A percentile compares a stretch with the other conserved stretches of the same genome.
These are phyloP conservation scores for Mallotus villosus DNA, from an alignment of 2,797 vertebrate genomes.

Conservation along the genomic window DNA sequence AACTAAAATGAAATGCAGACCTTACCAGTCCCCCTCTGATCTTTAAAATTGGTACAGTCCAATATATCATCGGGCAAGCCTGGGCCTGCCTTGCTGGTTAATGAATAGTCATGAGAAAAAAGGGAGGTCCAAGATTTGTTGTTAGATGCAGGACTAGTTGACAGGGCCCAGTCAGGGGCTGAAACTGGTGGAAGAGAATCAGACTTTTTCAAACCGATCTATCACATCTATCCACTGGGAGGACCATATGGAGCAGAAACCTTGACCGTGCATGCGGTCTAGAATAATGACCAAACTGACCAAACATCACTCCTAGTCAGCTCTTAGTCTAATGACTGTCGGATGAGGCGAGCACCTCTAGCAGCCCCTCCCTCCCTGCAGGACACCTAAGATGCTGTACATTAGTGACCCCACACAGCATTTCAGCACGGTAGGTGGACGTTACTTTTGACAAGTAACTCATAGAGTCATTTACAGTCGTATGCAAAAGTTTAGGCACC, in stretches of 20 bases:
- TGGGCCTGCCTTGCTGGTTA: conserved; percentile 81
- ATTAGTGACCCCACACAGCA: conserved; percentile 77
- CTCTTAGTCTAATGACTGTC: conserved; percentile 63
- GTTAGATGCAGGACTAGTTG: conserved; percentile 85
- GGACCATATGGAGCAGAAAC: conserved; percentile 18
- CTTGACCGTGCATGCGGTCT: conserved; percentile 7
- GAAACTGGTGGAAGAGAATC: conserved; percentile 47
- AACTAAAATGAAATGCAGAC: background rate
- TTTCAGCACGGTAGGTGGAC: conserved; percentile 85
- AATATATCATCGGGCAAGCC: conserved; percentile 84
- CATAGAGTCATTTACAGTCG: background rate
- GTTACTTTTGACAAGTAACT: conserved; percentile 12
- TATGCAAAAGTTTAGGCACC: no score
- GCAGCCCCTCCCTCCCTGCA: conserved; percentile 46
- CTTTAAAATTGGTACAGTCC: conserved; percentile 77
- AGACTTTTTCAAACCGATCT: conserved; percentile 51
- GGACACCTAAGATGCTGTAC: conserved; percentile 83
- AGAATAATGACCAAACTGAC: conserved; percentile 21
- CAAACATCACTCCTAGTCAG: background rate
- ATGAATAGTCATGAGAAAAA: conserved; percentile 90
- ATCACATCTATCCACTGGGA: conserved; percentile 47
- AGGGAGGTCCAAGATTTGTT: conserved; percentile 84
- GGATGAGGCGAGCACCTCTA: conserved; percentile 49
- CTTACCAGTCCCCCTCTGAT: conserved; percentile 33
- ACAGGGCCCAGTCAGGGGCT: conserved; percentile 79